Conservation (phyloP, 2,797 vertebrate genomes). For the Enteromius mattozi region DNA sequence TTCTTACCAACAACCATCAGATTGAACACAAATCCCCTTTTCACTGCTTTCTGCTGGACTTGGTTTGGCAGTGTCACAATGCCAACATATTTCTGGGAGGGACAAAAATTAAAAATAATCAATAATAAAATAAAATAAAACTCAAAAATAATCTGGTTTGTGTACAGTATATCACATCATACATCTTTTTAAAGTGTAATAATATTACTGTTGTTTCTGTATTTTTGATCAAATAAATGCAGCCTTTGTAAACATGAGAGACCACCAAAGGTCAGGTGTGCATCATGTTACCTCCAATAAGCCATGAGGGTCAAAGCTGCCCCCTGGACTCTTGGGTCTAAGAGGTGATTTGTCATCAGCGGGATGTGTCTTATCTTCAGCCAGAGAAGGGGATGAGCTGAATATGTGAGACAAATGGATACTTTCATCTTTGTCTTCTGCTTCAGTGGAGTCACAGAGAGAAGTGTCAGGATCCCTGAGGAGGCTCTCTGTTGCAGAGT, state of each 20-base stretch:
- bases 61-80: constrained; percentile 84
- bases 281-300: constrained; percentile 83
- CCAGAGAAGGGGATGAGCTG: not conserved
- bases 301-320: constrained; percentile 87
- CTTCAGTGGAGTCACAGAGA: not conserved
- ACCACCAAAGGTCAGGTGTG: not conserved
- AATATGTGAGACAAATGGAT: not conserved
- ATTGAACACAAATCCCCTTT: constrained; percentile 88
- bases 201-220: not conserved
- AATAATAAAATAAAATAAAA: no score
- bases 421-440: constrained; percentile 1
- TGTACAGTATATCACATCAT: not conserved
- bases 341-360: constrained; percentile 77
- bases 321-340: constrained; percentile 87
- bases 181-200: not conserved
- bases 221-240: not conserved
- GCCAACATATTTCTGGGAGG: constrained; percentile 80
- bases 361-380: constrained; percentile 54
- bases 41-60: constrained; percentile 84
- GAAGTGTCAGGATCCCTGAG: constrained; percentile 2
- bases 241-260: not conserved
- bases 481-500: constrained; percentile 54
- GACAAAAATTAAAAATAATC: not conserved
- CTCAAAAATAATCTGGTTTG: not conserved
- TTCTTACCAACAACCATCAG: constrained; percentile 83